These are phyloP conservation scores for Taenioides sp. DNA, from an alignment of 2,797 vertebrate species.

Conservation along the genomic window DNA sequence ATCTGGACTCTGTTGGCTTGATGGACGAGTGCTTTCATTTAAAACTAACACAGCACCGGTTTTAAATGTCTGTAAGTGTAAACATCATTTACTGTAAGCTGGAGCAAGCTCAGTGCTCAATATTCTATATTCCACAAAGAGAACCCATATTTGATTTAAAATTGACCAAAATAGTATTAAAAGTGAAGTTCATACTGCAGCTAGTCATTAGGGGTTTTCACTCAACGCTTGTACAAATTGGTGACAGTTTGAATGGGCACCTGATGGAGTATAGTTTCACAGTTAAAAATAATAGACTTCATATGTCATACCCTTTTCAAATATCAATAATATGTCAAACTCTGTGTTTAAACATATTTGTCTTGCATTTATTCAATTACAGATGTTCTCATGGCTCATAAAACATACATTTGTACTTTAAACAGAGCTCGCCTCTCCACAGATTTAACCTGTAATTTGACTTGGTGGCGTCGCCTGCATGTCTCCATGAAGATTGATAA, in stretches of 20 bases:
- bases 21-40: constrained; percentile 10
- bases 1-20: constrained; percentile 15
- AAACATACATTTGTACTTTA: background rate
- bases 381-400: background rate
- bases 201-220: constrained; percentile 5
- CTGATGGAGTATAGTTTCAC: background rate
- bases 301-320: background rate
- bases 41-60: constrained; percentile 10
- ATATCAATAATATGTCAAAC: background rate
- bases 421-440: too few relatives aligned
- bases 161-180: background rate
- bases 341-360: background rate
- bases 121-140: background rate
- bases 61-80: constrained; percentile 12
- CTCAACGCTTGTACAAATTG: constrained; percentile 1
- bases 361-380: background rate
- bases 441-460: too few relatives aligned
- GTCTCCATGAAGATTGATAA: too few relatives aligned
- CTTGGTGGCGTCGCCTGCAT: too few relatives aligned
- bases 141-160: constrained; percentile 1
- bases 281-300: background rate
- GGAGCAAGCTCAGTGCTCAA: background rate
- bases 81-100: constrained; percentile 10
- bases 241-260: background rate
- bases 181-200: background rate